Percentiles rank a stretch among this genome's conserved stretches.
Evolutionary conservation across 2,113 vertebrate genomes (phyloP).

Genomic region (Cochlearius cochlearius): DNA sequence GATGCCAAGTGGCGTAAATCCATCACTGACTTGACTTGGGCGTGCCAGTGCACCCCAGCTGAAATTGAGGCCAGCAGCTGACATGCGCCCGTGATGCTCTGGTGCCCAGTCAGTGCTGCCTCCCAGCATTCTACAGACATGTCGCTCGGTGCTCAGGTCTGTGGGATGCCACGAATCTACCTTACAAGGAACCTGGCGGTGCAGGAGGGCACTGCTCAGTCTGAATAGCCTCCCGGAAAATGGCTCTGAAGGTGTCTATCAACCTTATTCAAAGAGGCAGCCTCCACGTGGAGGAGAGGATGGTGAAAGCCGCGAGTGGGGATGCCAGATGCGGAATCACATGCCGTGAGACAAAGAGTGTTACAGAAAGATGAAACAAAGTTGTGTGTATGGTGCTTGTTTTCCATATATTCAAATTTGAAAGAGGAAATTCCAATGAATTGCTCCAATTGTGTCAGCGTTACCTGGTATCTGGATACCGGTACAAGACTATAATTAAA

Average conservation of each 20-base stretch:
- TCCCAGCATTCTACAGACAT: background rate
- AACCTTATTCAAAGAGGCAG: background rate
- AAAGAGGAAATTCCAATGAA: constrained; percentile 66
- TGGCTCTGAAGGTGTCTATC: background rate
- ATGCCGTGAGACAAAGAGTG: background rate
- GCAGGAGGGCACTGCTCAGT: background rate
- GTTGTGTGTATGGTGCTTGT: background rate
- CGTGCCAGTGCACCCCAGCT: background rate
- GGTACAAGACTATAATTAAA: constrained; percentile 51
- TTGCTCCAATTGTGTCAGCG: constrained; percentile 33
- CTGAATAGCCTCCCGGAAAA: background rate
- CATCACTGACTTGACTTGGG: background rate
- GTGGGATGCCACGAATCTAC: background rate
- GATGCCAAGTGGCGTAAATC: background rate
- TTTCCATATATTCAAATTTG: background rate
- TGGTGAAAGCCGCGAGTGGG: background rate
- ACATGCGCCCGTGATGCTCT: background rate
- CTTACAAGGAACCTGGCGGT: background rate
- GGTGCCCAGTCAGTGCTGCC: background rate
- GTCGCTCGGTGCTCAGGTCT: background rate
- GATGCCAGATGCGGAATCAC: background rate
- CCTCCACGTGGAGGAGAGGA: background rate
- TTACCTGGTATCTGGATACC: constrained; percentile 30
- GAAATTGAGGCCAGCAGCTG: background rate
- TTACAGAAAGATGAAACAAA: background rate